Evolutionary conservation across 2,888 invertebrate species (phyloP).

Genomic region (Listrodromus nycthemerus): DNA sequence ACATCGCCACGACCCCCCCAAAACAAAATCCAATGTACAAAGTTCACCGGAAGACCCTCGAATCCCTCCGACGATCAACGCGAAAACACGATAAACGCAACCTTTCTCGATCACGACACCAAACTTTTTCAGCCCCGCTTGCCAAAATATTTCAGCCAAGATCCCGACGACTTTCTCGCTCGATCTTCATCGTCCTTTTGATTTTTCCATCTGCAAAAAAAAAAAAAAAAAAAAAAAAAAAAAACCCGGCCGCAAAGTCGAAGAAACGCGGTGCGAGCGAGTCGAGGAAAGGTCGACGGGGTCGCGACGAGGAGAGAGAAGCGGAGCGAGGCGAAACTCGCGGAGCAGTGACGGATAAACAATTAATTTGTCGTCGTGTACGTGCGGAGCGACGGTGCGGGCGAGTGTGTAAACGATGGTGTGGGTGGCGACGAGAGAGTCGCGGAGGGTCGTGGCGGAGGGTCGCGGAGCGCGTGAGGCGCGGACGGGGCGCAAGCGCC

Average conservation of each 20-base stretch:
- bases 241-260: too few species aligned
- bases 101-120: too few species aligned
- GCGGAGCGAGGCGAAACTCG: not conserved
- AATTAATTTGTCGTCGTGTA: slow-evolving; percentile 72
- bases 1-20: slow-evolving; percentile 32
- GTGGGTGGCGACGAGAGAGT: slow-evolving; percentile 29
- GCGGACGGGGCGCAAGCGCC: slow-evolving; percentile 68
- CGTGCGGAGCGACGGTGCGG: slow-evolving; percentile 26
- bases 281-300: too few species aligned
- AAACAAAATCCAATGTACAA: slow-evolving; percentile 17
- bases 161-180: too few species aligned
- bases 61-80: slow-evolving; percentile 8
- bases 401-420: slow-evolving; percentile 1
- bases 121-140: too few species aligned
- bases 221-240: too few species aligned
- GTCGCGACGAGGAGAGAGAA: too few species aligned
- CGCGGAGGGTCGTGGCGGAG: slow-evolving; percentile 39
- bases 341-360: slow-evolving; percentile 57
- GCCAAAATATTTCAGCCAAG: too few species aligned
- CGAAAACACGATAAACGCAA: too few species aligned
- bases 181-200: too few species aligned
- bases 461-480: slow-evolving; percentile 66
- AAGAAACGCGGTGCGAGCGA: too few species aligned
- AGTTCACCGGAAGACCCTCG: slow-evolving; percentile 39
- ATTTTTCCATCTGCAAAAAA: too few species aligned